A percentile compares a stretch with the other conserved stretches of the same genome.
Conservation (phyloP, 2,113 vertebrate species). For the Tragelaphus strepsiceros region DNA sequence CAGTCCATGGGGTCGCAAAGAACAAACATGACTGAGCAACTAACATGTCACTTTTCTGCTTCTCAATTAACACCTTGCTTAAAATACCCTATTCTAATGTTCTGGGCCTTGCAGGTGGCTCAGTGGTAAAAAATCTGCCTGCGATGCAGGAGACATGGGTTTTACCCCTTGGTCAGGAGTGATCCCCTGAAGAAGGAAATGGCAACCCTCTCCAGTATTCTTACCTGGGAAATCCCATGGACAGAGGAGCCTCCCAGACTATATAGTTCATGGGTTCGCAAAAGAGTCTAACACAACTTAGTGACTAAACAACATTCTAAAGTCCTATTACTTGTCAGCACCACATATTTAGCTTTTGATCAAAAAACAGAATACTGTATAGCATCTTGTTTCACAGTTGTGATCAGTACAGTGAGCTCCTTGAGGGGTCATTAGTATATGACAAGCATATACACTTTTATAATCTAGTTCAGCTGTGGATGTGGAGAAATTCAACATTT, state of each 20-base stretch:
- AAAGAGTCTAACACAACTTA: background rate
- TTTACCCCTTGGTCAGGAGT: background rate
- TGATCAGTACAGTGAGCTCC: background rate
- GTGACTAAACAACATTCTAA: background rate
- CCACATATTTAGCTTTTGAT: background rate
- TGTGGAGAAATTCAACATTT: background rate
- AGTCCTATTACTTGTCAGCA: background rate
- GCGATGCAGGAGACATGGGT: background rate
- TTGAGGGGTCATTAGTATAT: no score
- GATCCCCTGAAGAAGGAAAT: background rate
- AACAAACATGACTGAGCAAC: rapidly evolving
- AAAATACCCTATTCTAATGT: background rate
- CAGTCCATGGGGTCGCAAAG: background rate
- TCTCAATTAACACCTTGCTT: background rate
- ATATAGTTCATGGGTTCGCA: background rate
- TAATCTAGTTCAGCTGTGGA: background rate
- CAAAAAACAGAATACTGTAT: background rate
- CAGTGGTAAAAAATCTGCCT: background rate
- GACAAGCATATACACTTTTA: background rate
- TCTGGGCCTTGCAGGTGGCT: background rate
- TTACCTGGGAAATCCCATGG: background rate
- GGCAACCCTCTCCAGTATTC: background rate
- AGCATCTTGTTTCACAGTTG: background rate
- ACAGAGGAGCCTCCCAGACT: background rate
- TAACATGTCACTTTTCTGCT: background rate